phyloP scores from a whole-genome alignment of 2,113 vertebrate genomes.

The Probosciger aterrimus region DNA sequence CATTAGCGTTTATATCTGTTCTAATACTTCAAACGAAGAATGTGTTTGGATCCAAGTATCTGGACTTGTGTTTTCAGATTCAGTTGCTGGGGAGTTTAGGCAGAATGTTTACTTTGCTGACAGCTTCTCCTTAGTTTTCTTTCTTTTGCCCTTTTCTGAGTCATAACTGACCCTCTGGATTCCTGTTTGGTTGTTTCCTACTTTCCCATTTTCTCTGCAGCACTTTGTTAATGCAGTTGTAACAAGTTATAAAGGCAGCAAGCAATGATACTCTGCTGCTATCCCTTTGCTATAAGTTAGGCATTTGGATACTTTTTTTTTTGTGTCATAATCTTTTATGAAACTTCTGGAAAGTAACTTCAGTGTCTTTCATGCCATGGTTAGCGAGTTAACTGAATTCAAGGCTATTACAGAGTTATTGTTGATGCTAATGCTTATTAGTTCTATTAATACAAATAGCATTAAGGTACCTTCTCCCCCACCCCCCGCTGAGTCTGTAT shows the following conservation, averaged over 20 bases:
- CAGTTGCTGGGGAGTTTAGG: constrained; percentile 1
- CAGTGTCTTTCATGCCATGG: background rate
- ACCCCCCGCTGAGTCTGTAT: fast-evolving
- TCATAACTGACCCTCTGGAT: constrained; percentile 43
- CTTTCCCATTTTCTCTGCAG: background rate
- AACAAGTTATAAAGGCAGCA: background rate
- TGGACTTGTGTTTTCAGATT: background rate
- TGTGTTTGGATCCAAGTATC: background rate
- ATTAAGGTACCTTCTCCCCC: background rate
- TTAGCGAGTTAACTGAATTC: background rate
- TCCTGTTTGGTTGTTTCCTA: constrained; percentile 9
- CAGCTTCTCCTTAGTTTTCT: background rate
- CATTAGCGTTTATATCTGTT: background rate
- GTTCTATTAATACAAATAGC: background rate
- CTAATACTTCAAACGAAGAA: background rate
- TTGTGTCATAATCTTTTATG: background rate
- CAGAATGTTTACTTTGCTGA: constrained; percentile 8
- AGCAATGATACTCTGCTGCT: background rate
- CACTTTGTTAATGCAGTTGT: background rate
- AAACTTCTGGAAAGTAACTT: background rate
- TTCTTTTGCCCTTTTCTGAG: constrained; percentile 54
- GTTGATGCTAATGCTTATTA: background rate
- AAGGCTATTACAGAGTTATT: background rate
- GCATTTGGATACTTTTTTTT: background rate
- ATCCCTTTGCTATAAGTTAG: background rate